Evolutionary conservation across 2,797 vertebrate genomes (phyloP), one percentile per base, ranked within the genome.

Genomic region (Peromyscus attwateri): DNA sequence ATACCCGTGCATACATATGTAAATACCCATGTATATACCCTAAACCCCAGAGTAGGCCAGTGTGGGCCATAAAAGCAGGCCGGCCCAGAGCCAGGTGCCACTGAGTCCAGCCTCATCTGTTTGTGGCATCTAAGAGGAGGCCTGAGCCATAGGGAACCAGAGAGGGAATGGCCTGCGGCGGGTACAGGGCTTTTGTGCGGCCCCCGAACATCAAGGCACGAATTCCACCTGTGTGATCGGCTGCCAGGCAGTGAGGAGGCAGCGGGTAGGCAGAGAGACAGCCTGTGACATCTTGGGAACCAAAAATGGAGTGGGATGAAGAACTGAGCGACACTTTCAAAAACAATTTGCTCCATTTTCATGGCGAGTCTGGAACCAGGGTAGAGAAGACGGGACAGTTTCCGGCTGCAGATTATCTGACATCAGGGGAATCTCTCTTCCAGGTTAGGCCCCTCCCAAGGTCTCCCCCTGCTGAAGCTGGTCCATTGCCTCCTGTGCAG

Each of bases 171-270:
- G 75, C 43, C 10, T 87, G 60, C 31, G 97, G 82, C 73, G 92
- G 70, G 31, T 55, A 40, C 0, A n/a, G 84, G 87, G 96, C 82
- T 29, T 76, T 91, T n/a, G 49, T 40, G 95, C 96, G 60, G 71
- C 1, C 37, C 71, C 37, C 16, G 37, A 71, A 0, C 60, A 88
- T 76, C 87, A 57, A 6, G 0, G 43, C 43, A 31, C 40, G 71
- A 89, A 97, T 95, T 81, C 77, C 62, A 89, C 80, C 46, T 81
- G 89, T 8, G 2, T 19, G 52, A 92, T 92, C n/a, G 79, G 75
- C 87, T 87, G 77, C 94, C 97, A 70, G 37, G 0, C 6, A 82
- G 83, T 2, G 4, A 62, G 37, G 6, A 37, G 73, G 64, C 81
- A 91, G 66, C 6, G 37, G 96, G 66, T 16, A 0, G 92, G 73